These are phyloP conservation scores for Tiliqua scincoides DNA, from an alignment of 2,113 vertebrate genomes.

Conservation along the genomic window DNA sequence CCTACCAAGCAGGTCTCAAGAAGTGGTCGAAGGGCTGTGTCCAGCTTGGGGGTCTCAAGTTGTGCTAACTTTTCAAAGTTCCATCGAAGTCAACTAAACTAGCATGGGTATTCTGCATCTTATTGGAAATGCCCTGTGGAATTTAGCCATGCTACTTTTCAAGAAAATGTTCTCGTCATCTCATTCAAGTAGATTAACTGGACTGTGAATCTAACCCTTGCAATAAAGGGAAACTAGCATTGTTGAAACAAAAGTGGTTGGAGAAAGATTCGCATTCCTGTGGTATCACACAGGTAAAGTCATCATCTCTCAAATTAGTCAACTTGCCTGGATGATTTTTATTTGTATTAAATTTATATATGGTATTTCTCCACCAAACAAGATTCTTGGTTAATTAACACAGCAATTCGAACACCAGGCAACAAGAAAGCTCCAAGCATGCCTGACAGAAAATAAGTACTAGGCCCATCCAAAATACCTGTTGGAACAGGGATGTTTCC, in stretches of 20 bases:
- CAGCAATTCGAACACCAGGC: no score
- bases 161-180: neutral
- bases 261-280: neutral
- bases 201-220: neutral
- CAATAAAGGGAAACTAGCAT: neutral
- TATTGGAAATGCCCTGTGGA: neutral
- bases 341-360: no score
- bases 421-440: no score
- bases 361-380: no score
- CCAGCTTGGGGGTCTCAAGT: neutral
- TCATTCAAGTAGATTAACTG: no score
- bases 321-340: neutral
- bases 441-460: no score
- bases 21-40: neutral
- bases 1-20: neutral
- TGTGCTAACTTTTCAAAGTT: neutral
- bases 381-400: neutral
- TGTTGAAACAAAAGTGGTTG: no score
- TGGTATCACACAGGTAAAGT: neutral
- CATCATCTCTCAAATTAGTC: neutral
- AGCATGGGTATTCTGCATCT: neutral
- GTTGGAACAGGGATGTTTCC: no score
- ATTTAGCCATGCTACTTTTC: neutral
- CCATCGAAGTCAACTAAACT: neutral
- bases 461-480: no score